phyloP scores from a whole-genome alignment of 2,888 invertebrate genomes.

The Sphinx pinastri region DNA sequence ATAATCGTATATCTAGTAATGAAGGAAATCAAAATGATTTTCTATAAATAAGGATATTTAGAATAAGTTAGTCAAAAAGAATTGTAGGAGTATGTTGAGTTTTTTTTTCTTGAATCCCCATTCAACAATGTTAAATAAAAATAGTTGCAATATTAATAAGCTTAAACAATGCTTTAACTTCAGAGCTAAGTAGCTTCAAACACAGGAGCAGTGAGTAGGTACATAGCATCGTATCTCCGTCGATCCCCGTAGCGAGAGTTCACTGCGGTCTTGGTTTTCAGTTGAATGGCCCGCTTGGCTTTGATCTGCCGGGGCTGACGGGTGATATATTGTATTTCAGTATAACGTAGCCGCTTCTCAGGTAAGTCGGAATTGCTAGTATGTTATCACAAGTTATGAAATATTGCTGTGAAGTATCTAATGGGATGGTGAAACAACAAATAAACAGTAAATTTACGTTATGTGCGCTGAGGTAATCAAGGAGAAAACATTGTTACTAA shows the following conservation, averaged over 20 bases:
- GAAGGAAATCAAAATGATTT: too few relatives aligned
- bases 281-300: slow-evolving; percentile 64
- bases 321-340: slow-evolving; percentile 67
- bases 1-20: too few relatives aligned
- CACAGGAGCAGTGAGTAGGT: not conserved
- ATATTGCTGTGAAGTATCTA: not conserved
- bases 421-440: not conserved
- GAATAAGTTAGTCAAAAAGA: too few relatives aligned
- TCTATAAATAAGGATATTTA: too few relatives aligned
- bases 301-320: slow-evolving; percentile 70
- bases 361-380: slow-evolving; percentile 42
- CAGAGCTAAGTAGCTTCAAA: not conserved
- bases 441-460: not conserved
- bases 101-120: too few relatives aligned
- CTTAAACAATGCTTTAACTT: not conserved
- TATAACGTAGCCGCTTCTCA: slow-evolving; percentile 50
- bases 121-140: too few relatives aligned
- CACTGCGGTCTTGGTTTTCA: slow-evolving; percentile 58
- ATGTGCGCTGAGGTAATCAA: not conserved
- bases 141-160: not conserved
- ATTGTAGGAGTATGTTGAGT: too few relatives aligned
- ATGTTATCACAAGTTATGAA: not conserved
- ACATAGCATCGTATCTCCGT: not conserved
- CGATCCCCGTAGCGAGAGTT: slow-evolving; percentile 12
- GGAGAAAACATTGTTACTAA: too few relatives aligned